phyloP scores from a whole-genome alignment of 2,888 invertebrate species.

The Sepioteuthis lessoniana region DNA sequence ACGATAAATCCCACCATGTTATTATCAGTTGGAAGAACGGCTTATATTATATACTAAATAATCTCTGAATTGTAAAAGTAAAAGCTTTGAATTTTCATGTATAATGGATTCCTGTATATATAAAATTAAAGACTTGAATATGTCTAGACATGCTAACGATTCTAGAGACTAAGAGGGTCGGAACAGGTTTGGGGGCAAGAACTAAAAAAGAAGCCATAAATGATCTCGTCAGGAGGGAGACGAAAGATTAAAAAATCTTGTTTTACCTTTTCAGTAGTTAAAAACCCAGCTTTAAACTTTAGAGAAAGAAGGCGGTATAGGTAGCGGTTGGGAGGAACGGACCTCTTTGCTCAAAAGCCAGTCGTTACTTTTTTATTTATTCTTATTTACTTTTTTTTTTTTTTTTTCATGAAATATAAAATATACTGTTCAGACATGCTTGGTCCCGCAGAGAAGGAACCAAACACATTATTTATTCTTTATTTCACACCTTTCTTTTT shows the following conservation, averaged over 20 bases:
- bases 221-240: background rate
- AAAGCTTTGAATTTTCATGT: no score
- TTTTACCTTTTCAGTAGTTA: background rate
- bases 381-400: background rate
- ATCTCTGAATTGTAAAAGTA: no score
- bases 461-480: background rate
- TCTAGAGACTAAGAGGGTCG: background rate
- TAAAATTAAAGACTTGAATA: background rate
- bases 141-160: background rate
- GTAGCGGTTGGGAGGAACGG: background rate
- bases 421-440: background rate
- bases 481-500: no score
- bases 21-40: no score
- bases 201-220: background rate
- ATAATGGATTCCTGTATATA: background rate
- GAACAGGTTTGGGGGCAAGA: background rate
- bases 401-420: background rate
- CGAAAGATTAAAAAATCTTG: background rate
- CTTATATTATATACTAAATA: no score
- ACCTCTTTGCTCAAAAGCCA: background rate
- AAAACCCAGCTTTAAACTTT: background rate
- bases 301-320: background rate
- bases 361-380: background rate
- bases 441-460: background rate
- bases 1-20: no score